Base-by-base conservation (phyloP, 2,888 invertebrate genomes). In the Lithophane socia region DNA sequence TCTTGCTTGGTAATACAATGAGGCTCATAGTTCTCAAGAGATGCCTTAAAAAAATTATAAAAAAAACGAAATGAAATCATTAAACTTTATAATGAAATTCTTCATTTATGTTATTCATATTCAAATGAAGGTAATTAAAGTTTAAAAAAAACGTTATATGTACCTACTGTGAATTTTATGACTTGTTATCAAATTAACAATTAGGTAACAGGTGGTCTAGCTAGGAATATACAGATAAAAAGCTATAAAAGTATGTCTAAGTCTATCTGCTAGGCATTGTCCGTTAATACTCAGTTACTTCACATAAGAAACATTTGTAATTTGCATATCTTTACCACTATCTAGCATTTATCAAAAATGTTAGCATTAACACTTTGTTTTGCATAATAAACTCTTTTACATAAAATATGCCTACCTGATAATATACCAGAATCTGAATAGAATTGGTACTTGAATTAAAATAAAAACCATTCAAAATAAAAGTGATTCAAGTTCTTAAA, bases 81-180 rank as follows among this genome's bases (percentile, higher is more conserved):
- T 73, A 69, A n/a, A 54, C 52, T 77, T 78, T 68, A 44, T 78
- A 83, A 86, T 86, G n/a, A 79, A 83, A 79, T 82, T 82, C 74
- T 80, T 70, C 42, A 75, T 76, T 78, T 68, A 82, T 68, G 69
- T 72, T 68, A 78, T 84, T 87, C 24, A 49, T 86, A 88, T 88
- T 87, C 80, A 84, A 88, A 87, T 88, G 49, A 37, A 67, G 72
- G 84, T 77, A 87, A 88, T 88, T 82, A 83, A 88, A 76, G 37
- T 76, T 71, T 60, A 74, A 75, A 79, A 67, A 73, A 83, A 86
- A 77, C 73, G 77, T 80, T 65, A 83, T 37, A 37, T 3, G 37
- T 29, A 29, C 29, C 29, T 65, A 75, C 75, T 78, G 77, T 77
- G 60, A 81, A 72, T 83, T 82, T 84, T 79, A 86, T 82, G 76